phyloP scores from a whole-genome alignment of 2,888 invertebrate genomes.

The Lasioglossum morio region DNA sequence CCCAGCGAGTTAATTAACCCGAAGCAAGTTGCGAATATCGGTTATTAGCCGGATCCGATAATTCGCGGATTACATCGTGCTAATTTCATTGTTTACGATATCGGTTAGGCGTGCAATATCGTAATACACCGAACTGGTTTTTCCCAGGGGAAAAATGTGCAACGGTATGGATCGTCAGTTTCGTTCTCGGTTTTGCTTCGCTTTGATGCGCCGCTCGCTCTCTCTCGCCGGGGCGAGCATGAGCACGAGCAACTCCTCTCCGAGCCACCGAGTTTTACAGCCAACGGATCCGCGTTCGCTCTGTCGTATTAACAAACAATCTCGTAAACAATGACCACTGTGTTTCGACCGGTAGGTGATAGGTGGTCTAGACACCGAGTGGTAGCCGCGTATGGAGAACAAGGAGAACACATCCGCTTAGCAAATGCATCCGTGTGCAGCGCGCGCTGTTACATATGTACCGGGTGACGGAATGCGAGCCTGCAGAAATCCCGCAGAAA shows the following conservation, averaged over 20 bases:
- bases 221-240: background rate
- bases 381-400: constrained; percentile 49
- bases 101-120: background rate
- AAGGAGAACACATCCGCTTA: constrained; percentile 68
- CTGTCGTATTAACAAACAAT: constrained; percentile 70
- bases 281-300: constrained; percentile 40
- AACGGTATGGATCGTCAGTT: background rate
- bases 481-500: background rate
- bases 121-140: constrained; percentile 24
- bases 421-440: constrained; percentile 63
- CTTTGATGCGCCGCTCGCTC: constrained; percentile 50
- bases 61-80: constrained; percentile 37
- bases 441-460: constrained; percentile 63
- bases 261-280: constrained; percentile 26
- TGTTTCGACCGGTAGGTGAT: constrained; percentile 65
- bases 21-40: background rate
- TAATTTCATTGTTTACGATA: constrained; percentile 40
- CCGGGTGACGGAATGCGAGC: constrained; percentile 57
- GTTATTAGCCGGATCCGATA: constrained; percentile 9
- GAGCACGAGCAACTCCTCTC: constrained; percentile 15
- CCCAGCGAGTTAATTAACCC: constrained; percentile 30
- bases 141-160: background rate
- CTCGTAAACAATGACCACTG: constrained; percentile 75
- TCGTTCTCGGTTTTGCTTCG: constrained; percentile 8
- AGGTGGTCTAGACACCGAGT: constrained; percentile 65